These are phyloP conservation scores for Furcifer pardalis DNA, from an alignment of 2,797 vertebrate species.

Conservation along the genomic window DNA sequence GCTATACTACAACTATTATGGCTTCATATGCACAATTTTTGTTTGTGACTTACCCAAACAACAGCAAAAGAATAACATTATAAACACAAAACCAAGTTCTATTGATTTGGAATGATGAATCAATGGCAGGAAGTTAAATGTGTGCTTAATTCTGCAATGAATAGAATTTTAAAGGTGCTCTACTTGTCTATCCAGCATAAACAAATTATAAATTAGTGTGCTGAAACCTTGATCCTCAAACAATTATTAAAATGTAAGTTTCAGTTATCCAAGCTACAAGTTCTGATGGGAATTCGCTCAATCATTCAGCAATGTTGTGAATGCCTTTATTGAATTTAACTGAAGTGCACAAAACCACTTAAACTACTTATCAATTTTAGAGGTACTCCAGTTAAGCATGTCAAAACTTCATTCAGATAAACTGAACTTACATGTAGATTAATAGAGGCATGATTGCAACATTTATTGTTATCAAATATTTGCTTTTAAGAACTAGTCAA, in stretches of 20 bases:
- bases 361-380: neutral
- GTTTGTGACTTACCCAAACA: neutral
- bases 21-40: neutral
- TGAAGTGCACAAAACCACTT: neutral
- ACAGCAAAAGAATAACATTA: neutral
- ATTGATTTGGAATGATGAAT: neutral
- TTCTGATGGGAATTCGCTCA: neutral
- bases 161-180: neutral
- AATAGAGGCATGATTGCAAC: neutral
- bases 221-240: neutral
- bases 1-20: neutral
- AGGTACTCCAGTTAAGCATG: neutral
- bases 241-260: neutral
- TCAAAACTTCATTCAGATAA: neutral
- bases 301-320: neutral
- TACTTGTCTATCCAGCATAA: neutral
- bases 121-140: neutral
- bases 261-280: neutral
- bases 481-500: slow-evolving; percentile 22
- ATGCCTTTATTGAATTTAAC: neutral
- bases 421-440: neutral
- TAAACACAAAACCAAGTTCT: neutral
- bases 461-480: slow-evolving; percentile 40
- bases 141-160: neutral
- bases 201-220: neutral